A percentile compares a stretch with the other conserved stretches of the same genome.
phyloP scores from a whole-genome alignment of 2,888 invertebrate genomes.

The Drosophila colorata region DNA sequence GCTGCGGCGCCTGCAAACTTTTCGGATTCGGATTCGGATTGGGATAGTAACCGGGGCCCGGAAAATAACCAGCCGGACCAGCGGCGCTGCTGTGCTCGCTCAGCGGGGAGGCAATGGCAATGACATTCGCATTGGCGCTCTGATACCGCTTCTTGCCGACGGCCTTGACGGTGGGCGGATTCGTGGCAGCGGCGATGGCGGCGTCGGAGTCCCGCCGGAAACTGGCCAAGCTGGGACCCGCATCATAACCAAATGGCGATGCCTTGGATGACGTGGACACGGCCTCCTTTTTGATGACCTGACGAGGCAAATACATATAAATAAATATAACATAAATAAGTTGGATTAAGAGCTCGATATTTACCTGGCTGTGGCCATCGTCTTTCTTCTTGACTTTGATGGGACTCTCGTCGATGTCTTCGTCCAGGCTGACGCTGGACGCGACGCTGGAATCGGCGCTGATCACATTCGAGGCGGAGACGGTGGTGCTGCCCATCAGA shows the following conservation, averaged over 20 bases:
- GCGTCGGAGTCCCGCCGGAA: slow-evolving; percentile 76
- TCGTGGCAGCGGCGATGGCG: slow-evolving; percentile 59
- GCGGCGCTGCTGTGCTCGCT: slow-evolving; percentile 38
- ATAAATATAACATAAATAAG: background rate
- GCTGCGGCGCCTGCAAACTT: slow-evolving; percentile 63
- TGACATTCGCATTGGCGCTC: slow-evolving; percentile 45
- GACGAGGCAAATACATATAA: background rate
- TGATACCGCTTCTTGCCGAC: slow-evolving; percentile 77
- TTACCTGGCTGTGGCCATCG: slow-evolving; percentile 82
- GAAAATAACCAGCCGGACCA: slow-evolving; percentile 74
- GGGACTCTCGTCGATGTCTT: slow-evolving; percentile 84
- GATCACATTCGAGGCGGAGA: slow-evolving; percentile 85
- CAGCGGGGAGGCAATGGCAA: slow-evolving; percentile 56
- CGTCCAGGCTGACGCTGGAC: slow-evolving; percentile 85
- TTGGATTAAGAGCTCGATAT: slow-evolving; percentile 14
- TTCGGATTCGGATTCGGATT: slow-evolving; percentile 56
- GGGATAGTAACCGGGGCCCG: slow-evolving; percentile 81
- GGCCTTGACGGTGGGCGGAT: slow-evolving; percentile 63
- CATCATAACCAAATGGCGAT: slow-evolving; percentile 83
- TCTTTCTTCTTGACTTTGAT: slow-evolving; percentile 85
- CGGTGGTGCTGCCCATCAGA: slow-evolving; percentile 91
- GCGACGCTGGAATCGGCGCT: slow-evolving; percentile 86
- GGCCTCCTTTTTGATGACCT: slow-evolving; percentile 85
- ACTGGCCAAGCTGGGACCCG: slow-evolving; percentile 66
- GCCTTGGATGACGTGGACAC: slow-evolving; percentile 85